phyloP scores from a whole-genome alignment of 2,888 invertebrate genomes.

The Oxytorus armatus region DNA sequence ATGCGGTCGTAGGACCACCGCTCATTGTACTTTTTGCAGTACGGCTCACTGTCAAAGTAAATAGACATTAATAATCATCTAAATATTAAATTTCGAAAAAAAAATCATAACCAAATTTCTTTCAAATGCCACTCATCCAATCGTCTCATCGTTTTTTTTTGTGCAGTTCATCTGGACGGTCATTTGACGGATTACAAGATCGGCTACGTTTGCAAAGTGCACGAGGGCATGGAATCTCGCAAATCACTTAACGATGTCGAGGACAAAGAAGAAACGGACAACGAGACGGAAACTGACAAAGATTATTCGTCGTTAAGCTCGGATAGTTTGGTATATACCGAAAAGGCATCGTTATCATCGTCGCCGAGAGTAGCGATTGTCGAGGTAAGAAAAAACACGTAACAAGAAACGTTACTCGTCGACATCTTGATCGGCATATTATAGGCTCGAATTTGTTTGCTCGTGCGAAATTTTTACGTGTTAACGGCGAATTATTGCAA shows the following conservation, averaged over 20 bases:
- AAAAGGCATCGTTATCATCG: constrained; percentile 71
- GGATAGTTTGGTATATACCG: constrained; percentile 73
- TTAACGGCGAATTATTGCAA: not conserved
- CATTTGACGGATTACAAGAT: constrained; percentile 75
- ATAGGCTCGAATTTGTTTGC: constrained; percentile 31
- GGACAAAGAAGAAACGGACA: constrained; percentile 77
- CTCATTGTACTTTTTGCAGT: constrained; percentile 79
- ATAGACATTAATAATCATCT: constrained; percentile 19
- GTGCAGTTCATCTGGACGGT: constrained; percentile 78
- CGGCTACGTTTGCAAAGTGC: constrained; percentile 76
- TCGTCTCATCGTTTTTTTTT: constrained; percentile 16
- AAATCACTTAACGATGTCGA: constrained; percentile 64
- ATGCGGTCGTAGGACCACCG: constrained; percentile 78
- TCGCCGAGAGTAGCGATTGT: constrained; percentile 80
- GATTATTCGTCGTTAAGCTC: constrained; percentile 76
- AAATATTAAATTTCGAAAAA: not conserved
- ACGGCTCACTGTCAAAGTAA: constrained; percentile 81
- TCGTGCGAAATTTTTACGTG: constrained; percentile 10
- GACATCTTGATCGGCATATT: constrained; percentile 26
- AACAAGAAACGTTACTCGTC: constrained; percentile 37
- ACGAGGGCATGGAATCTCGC: constrained; percentile 70
- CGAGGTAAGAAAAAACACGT: constrained; percentile 78
- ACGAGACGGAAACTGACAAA: constrained; percentile 76
- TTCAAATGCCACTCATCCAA: not conserved
- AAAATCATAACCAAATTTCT: too few species aligned